Conservation (phyloP, 2,888 invertebrate genomes). For the Stenoptilia bipunctidactyla region DNA sequence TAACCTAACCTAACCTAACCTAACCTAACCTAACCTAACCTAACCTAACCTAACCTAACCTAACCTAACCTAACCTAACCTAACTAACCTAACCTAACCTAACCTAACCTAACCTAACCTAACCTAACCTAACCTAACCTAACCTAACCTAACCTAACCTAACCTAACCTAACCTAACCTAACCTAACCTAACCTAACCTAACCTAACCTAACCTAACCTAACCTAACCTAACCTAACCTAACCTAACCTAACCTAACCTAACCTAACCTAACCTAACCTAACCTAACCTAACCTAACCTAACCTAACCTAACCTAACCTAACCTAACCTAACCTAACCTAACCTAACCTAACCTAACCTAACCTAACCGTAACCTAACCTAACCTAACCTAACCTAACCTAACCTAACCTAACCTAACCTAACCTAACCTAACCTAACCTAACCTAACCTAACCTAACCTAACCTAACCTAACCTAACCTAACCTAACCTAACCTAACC, state of each 20-base stretch:
- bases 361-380: conserved; percentile 6
- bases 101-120: conserved; percentile 13
- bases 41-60: conserved; percentile 15
- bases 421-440: conserved; percentile 16
- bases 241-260: conserved; percentile 15
- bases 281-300: conserved; percentile 17
- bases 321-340: conserved; percentile 18
- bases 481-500: conserved; percentile 13
- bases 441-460: conserved; percentile 14
- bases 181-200: conserved; percentile 13
- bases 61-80: conserved; percentile 19
- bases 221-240: conserved; percentile 14
- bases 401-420: conserved; percentile 17
- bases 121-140: conserved; percentile 13
- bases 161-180: conserved; percentile 12
- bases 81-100: conserved; percentile 12
- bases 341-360: conserved; percentile 14
- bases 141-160: conserved; percentile 13
- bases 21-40: conserved; percentile 14
- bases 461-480: conserved; percentile 16
- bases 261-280: conserved; percentile 18
- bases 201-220: conserved; percentile 18
- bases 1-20: conserved; percentile 14
- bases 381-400: conserved; percentile 16
- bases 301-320: conserved; percentile 15